A percentile compares a stretch with the other conserved stretches of the same genome.
Conservation (phyloP, 1,140 invertebrate species). For the Melipona quadrifasciata region DNA sequence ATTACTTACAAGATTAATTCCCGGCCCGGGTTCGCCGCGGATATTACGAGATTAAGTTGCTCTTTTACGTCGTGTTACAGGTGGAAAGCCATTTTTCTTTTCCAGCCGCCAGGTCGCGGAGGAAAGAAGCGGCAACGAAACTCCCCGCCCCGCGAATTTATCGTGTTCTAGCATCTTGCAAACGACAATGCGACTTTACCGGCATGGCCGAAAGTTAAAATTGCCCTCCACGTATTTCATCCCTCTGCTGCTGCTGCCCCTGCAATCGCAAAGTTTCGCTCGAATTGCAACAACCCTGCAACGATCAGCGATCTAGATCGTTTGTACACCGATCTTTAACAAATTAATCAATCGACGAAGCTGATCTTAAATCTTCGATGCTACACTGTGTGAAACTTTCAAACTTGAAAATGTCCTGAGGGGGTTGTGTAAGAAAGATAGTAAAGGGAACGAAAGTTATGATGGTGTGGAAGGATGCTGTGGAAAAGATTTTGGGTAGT, state of each 20-base stretch:
- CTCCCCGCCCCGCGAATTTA: slow-evolving; percentile 24
- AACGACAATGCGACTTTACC: slow-evolving; percentile 41
- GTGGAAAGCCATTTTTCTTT: slow-evolving; percentile 50
- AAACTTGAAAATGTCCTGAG: no score
- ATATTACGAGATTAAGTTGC: slow-evolving; percentile 56
- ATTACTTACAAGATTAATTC: slow-evolving; percentile 49
- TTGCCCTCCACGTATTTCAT: slow-evolving; percentile 17
- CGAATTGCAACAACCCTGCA: no score
- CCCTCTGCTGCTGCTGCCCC: background rate
- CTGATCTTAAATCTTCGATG: no score
- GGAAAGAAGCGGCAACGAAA: slow-evolving; percentile 1
- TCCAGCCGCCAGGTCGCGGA: background rate
- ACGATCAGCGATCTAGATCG: no score
- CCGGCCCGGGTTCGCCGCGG: background rate
- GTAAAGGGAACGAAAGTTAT: no score
- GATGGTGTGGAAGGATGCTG: no score
- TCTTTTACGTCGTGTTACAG: slow-evolving; percentile 43
- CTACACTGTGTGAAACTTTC: no score
- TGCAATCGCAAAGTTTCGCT: no score
- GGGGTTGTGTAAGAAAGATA: no score
- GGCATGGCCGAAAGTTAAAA: slow-evolving; percentile 14
- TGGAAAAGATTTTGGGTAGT: no score
- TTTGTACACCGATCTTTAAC: no score
- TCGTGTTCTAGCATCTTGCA: slow-evolving; percentile 33
- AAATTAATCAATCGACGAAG: no score